Percentiles rank a stretch among this genome's conserved stretches.
phyloP scores from a whole-genome alignment of 2,888 invertebrate species.

The Atethmia centrago region DNA sequence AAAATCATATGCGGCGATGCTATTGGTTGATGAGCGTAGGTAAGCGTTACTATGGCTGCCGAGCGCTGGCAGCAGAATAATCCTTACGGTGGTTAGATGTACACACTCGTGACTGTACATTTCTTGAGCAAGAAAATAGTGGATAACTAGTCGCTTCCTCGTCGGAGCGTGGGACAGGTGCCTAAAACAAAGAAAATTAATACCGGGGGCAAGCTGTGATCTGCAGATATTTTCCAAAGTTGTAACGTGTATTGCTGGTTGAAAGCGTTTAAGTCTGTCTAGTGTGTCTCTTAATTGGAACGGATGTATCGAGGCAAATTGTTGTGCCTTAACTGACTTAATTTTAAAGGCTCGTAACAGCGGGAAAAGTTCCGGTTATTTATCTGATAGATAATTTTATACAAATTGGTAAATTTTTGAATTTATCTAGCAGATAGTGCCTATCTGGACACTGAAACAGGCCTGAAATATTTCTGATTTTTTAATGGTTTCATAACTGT shows the following conservation, averaged over 20 bases:
- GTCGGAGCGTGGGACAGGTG: background rate
- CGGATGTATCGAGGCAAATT: background rate
- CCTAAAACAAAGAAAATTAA: background rate
- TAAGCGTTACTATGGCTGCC: too few species aligned
- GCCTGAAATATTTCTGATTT: background rate
- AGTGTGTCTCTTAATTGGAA: background rate
- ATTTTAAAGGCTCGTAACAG: constrained; percentile 1
- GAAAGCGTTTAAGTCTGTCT: constrained; percentile 15
- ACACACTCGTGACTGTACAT: too few species aligned
- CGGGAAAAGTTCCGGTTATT: background rate
- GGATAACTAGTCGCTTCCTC: background rate
- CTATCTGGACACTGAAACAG: background rate
- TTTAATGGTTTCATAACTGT: constrained; percentile 3
- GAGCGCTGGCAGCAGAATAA: too few species aligned
- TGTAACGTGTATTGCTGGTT: constrained; percentile 25
- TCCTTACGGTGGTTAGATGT: too few species aligned
- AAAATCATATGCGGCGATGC: too few species aligned
- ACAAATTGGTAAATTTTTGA: background rate
- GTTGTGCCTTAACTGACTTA: background rate
- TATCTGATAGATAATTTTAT: constrained; percentile 7
- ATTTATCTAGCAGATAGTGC: background rate
- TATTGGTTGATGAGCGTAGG: too few species aligned
- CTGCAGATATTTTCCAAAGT: constrained; percentile 21
- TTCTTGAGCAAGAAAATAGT: background rate
- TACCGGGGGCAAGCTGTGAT: too few species aligned